Evolutionary conservation across 2,888 invertebrate genomes (phyloP).

Genomic region (Xanthostigma xanthostigma): DNA sequence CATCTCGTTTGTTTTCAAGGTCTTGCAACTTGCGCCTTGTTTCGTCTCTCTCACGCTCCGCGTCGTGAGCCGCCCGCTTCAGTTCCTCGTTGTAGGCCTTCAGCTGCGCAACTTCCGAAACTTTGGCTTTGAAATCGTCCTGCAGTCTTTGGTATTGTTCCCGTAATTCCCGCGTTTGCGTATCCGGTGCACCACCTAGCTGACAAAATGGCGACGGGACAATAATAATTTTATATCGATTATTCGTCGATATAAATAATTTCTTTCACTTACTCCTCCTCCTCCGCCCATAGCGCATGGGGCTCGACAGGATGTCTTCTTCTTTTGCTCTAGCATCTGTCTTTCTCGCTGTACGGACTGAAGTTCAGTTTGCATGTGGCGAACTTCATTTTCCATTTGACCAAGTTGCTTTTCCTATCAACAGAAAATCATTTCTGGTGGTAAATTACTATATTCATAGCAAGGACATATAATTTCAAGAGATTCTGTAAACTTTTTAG

Average conservation of each 20-base stretch:
- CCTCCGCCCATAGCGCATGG: too few species aligned
- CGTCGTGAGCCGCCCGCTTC: slow-evolving; percentile 27
- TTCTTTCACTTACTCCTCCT: too few species aligned
- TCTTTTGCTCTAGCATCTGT: slow-evolving; percentile 32
- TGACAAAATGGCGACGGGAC: too few species aligned
- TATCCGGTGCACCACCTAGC: slow-evolving; percentile 19
- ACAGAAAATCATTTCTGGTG: background rate
- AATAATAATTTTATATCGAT: too few species aligned
- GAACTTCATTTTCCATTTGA: slow-evolving; percentile 43
- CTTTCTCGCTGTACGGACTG: slow-evolving; percentile 33
- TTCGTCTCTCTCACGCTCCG: slow-evolving; percentile 33
- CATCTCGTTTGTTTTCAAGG: slow-evolving; percentile 19
- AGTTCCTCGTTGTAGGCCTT: slow-evolving; percentile 34
- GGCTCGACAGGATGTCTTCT: background rate
- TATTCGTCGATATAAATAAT: too few species aligned
- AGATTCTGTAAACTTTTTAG: too few species aligned
- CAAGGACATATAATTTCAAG: too few species aligned
- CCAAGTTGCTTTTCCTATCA: slow-evolving; percentile 41
- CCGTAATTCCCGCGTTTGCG: slow-evolving; percentile 39
- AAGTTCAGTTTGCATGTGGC: slow-evolving; percentile 36
- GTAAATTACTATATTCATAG: too few species aligned
- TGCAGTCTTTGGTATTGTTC: slow-evolving; percentile 47
- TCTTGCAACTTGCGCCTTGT: slow-evolving; percentile 43
- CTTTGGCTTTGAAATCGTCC: slow-evolving; percentile 51
- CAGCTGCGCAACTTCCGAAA: slow-evolving; percentile 44